Conservation (phyloP, 2,888 invertebrate genomes). For the Pyrochroa serraticornis region DNA sequence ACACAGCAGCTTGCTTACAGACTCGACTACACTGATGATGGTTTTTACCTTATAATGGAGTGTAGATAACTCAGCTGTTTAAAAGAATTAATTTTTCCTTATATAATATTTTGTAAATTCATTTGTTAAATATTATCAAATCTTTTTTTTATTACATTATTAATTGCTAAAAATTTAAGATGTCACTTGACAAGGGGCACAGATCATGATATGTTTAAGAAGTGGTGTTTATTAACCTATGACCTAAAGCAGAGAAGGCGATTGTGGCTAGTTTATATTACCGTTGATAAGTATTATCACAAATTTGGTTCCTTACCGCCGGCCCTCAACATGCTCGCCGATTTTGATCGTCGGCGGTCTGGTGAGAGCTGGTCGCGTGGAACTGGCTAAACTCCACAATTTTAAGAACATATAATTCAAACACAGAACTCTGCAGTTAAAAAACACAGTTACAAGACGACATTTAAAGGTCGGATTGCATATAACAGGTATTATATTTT, state of each 20-base stretch:
- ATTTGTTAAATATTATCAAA: conserved; percentile 60
- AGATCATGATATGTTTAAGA: conserved; percentile 81
- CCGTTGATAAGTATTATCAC: conserved; percentile 57
- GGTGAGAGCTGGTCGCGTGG: conserved; percentile 12
- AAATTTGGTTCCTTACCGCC: conserved; percentile 45
- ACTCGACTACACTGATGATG: conserved; percentile 31
- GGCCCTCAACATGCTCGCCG: conserved; percentile 25
- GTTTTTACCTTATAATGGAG: conserved; percentile 36
- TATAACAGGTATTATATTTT: conserved; percentile 61
- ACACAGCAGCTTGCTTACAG: conserved; percentile 42
- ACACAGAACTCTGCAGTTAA: conserved; percentile 54
- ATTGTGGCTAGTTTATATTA: conserved; percentile 60
- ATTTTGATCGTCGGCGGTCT: neutral
- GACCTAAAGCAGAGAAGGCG: conserved; percentile 63
- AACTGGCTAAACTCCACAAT: conserved; percentile 46
- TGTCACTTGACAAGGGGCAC: conserved; percentile 75
- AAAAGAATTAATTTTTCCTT: conserved; percentile 41
- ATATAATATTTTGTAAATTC: conserved; percentile 56
- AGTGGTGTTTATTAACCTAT: conserved; percentile 70
- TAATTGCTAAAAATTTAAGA: conserved; percentile 61
- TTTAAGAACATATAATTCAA: conserved; percentile 51
- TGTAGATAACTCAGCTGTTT: conserved; percentile 32
- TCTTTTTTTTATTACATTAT: conserved; percentile 55
- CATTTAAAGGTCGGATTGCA: conserved; percentile 60
- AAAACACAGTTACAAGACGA: conserved; percentile 59